A percentile compares a stretch with the other conserved stretches of the same genome.
Evolutionary conservation across 2,888 invertebrate species (phyloP).

Genomic region (Tetranychus piercei): DNA sequence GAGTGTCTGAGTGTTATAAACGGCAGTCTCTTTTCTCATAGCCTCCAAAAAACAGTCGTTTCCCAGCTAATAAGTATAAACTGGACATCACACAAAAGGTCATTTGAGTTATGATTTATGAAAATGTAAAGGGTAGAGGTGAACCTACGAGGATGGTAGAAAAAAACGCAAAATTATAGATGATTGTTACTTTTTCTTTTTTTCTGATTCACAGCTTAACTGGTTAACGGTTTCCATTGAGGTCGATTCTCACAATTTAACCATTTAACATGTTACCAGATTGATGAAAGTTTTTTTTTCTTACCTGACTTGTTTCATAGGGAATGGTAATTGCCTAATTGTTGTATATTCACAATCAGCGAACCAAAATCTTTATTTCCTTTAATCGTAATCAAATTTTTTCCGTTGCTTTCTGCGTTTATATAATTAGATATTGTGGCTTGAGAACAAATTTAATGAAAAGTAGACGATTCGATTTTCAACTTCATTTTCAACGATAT

Average conservation of each 20-base stretch:
- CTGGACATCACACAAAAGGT: too few species aligned
- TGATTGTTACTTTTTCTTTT: background rate
- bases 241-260: background rate
- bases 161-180: background rate
- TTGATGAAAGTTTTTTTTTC: background rate
- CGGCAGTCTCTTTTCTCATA: too few species aligned
- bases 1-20: too few species aligned
- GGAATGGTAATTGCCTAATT: background rate
- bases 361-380: background rate
- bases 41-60: too few species aligned
- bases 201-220: background rate
- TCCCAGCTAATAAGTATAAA: too few species aligned
- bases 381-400: background rate
- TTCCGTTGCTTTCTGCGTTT: background rate
- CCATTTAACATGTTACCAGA: background rate
- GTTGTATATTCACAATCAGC: background rate
- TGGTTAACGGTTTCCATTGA: background rate
- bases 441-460: background rate
- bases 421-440: background rate
- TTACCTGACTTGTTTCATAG: background rate
- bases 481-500: background rate
- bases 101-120: too few species aligned
- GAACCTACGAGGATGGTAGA: background rate
- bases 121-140: background rate
- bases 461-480: background rate